Conservation (phyloP, 1,140 invertebrate species). For the Habropoda laboriosa region DNA sequence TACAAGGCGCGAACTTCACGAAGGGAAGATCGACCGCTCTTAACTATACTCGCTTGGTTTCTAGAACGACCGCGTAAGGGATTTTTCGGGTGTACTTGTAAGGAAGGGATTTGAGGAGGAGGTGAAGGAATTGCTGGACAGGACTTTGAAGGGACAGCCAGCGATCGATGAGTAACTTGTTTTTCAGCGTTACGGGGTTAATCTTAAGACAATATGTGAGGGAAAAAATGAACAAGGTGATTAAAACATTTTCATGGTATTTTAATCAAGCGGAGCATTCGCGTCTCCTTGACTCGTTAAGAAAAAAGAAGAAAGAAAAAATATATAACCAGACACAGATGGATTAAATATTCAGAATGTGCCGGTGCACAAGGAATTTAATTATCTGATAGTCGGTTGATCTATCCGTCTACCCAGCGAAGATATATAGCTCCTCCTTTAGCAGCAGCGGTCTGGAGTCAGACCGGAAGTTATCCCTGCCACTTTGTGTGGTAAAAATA, state of each 20-base stretch:
- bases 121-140: too few species aligned
- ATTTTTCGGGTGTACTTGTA: too few species aligned
- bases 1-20: too few species aligned
- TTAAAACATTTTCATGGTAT: slow-evolving; percentile 5
- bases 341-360: slow-evolving; percentile 70
- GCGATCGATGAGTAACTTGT: too few species aligned
- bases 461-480: slow-evolving; percentile 57
- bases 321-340: slow-evolving; percentile 25
- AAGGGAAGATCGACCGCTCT: too few species aligned
- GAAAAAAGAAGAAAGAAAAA: slow-evolving; percentile 25
- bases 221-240: too few species aligned
- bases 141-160: too few species aligned
- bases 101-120: too few species aligned
- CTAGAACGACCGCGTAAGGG: too few species aligned
- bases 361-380: slow-evolving; percentile 66
- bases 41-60: too few species aligned
- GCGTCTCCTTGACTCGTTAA: neutral
- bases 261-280: slow-evolving; percentile 18
- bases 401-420: slow-evolving; percentile 59
- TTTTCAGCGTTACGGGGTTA: too few species aligned
- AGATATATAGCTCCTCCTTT: slow-evolving; percentile 55
- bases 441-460: slow-evolving; percentile 38
- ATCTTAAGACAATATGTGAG: too few species aligned
- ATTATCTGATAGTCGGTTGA: slow-evolving; percentile 73
- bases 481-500: slow-evolving; percentile 49